Base-by-base conservation (phyloP, 53 echinoderm and acorn worm species). In the Holothuria leucospilota region DNA sequence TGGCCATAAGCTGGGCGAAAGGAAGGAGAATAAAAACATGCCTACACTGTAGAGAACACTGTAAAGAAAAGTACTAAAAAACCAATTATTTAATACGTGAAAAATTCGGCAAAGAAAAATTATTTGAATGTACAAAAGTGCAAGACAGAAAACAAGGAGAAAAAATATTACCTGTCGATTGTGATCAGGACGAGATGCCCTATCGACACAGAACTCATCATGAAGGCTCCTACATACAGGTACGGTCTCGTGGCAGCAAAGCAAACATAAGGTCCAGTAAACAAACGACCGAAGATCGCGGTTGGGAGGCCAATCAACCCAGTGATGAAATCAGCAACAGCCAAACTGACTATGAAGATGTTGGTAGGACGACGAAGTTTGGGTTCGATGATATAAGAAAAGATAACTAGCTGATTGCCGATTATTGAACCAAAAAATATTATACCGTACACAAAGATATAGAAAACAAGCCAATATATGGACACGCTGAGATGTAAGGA, bases 331-430 rank as follows among this genome's bases (percentile, higher is more conserved):
- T 27, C 67, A 59, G 80, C 80, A 28, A 83, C 65, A 5, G 84
- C 65, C 64, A 83, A 67, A 66, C 84, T 83, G 13, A 67, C 49
- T 11, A 83, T 83, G 49, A 66, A 42, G 25, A 27, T 38, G 63
- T 83, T 83, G 11, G 65, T 83, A 6, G 84, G 63, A 8, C 51
- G 40, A 18, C 29, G 84, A 41, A 83, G 67, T 12, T 51, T 83
- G 14, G 84, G 84, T 28, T 83, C 84, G 68, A 83, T 83, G 28
- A 52, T 52, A 20, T 83, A 83, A 8, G 84, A 83, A 52, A 41
- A 27, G 8, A 83, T 83, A 2, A 83, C 84, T 25, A 83, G 84
- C 28, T 14, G 65, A 41, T 83, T 83, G 5, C 84, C 84, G 51
- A 64, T 23, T 12, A 83, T 8, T 16, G 42, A 34, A 41, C 84